Evolutionary conservation across 2,888 invertebrate genomes (phyloP).

Genomic region (Xestia sexstrigata): DNA sequence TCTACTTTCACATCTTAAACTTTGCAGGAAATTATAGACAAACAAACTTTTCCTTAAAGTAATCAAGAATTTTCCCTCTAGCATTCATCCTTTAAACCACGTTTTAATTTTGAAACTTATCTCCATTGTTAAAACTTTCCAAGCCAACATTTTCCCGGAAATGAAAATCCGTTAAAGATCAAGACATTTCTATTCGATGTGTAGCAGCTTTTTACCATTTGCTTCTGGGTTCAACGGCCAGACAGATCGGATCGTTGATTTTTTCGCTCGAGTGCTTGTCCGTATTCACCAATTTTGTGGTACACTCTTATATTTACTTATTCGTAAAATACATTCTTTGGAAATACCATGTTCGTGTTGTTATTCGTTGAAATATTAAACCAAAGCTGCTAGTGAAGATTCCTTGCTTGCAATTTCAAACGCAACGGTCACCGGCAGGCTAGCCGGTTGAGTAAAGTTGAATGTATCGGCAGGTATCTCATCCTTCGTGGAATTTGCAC

Average conservation of each 20-base stretch:
- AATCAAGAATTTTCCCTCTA: constrained; percentile 2
- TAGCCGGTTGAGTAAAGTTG: constrained; percentile 79
- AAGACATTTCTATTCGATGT: constrained; percentile 54
- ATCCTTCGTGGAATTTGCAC: constrained; percentile 88
- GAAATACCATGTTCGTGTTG: constrained; percentile 27
- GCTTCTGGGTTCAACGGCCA: constrained; percentile 82
- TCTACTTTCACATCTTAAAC: constrained; percentile 23
- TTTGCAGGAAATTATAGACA: constrained; percentile 2
- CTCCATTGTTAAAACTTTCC: constrained; percentile 21
- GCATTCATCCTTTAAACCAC: neutral
- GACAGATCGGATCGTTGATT: constrained; percentile 80
- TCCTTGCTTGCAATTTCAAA: constrained; percentile 73
- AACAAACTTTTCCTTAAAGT: constrained; percentile 13
- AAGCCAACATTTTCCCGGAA: constrained; percentile 36
- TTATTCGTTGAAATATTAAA: constrained; percentile 20
- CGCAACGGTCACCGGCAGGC: constrained; percentile 74
- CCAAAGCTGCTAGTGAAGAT: constrained; percentile 12
- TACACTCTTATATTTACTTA: constrained; percentile 47
- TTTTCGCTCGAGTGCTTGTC: constrained; percentile 75
- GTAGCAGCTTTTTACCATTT: constrained; percentile 63
- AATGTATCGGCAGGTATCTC: constrained; percentile 82
- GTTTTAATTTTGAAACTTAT: constrained; percentile 15
- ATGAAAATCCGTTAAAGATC: constrained; percentile 41
- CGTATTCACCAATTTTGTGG: constrained; percentile 65
- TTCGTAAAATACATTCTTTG: constrained; percentile 30